Conservation (phyloP, 2,888 invertebrate species). For the Dyspetes luteomarginatus region DNA sequence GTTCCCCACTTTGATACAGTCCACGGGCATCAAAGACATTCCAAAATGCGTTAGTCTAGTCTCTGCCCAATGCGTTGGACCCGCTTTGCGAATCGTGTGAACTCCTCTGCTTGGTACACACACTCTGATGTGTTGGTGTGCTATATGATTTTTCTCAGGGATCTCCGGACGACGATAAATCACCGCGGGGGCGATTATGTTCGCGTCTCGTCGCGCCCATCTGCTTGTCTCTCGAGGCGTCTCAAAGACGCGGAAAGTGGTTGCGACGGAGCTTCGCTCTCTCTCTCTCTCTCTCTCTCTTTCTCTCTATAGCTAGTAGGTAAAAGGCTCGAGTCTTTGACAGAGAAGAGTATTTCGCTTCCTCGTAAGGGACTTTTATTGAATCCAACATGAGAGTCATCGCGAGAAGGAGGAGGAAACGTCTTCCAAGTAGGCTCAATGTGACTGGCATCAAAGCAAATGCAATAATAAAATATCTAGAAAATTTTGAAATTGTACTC, state of each 20-base stretch:
- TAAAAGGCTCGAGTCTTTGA: slow-evolving; percentile 44
- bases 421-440: slow-evolving; percentile 38
- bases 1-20: slow-evolving; percentile 81
- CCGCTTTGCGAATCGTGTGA: neutral
- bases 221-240: slow-evolving; percentile 49
- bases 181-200: slow-evolving; percentile 67
- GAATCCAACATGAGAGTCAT: slow-evolving; percentile 36
- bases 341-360: slow-evolving; percentile 26
- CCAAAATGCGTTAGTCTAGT: slow-evolving; percentile 65
- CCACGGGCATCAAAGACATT: slow-evolving; percentile 81
- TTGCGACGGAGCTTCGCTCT: slow-evolving; percentile 1
- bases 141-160: slow-evolving; percentile 36
- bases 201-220: slow-evolving; percentile 66
- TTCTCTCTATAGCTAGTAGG: slow-evolving; percentile 30
- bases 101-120: slow-evolving; percentile 11
- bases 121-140: neutral
- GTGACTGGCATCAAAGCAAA: slow-evolving; percentile 43
- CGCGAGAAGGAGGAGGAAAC: slow-evolving; percentile 14
- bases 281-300: too few relatives aligned
- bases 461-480: slow-evolving; percentile 19
- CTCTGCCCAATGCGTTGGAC: slow-evolving; percentile 39
- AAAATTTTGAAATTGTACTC: slow-evolving; percentile 1
- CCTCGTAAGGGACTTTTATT: slow-evolving; percentile 54
- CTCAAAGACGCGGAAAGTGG: slow-evolving; percentile 52
- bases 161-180: slow-evolving; percentile 60